Base-by-base conservation (phyloP, 2,797 vertebrate genomes). In the Coreius guichenoti region DNA sequence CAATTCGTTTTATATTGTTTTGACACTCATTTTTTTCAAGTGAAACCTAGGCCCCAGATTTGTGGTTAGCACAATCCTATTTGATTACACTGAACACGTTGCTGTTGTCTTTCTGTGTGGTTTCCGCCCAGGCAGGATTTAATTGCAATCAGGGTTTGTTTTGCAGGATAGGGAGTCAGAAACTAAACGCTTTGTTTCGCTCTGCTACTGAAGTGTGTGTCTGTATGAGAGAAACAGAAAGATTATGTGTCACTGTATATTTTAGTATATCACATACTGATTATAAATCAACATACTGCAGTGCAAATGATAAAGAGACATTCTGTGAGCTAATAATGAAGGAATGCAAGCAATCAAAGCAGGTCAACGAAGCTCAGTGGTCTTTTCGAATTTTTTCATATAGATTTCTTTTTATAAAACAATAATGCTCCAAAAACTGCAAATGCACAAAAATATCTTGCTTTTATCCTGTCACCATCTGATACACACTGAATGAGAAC, bases 91-190 rank as follows among this genome's bases (percentile, higher is more conserved):
- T 74, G 74, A 23, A 61, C 70, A 74, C 2, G 29, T 31, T 78
- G 73, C 72, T 51, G 82, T 80, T 67, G 67, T 47, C 31, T 72
- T 36, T 82, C 67, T 49, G 19, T 65, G 58, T 65, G 72, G 51
- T 47, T 80, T 76, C 45, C n/a, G 47, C 65, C 63, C 77, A 26
- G 47, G 21, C 68, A 2, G 39, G 7, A 69, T 76, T 76, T 81
- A 84, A 84, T 87, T 84, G 86, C 86, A 87, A 81, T 81, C 82
- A 84, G 51, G 61, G 61, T 81, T 83, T 80, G 70, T 81, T 81
- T 86, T 51, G 49, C 69, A 80, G 82, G 43, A 54, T 75, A 74
- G 47, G 36, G 33, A 74, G 45, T 61, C 76, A 80, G 76, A 49
- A 85, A 63, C 21, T 1, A 85, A 79, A 72, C 8, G 6, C 26